Evolutionary conservation across 2,113 vertebrate species (phyloP).

Genomic region (Ciconia boyciana): DNA sequence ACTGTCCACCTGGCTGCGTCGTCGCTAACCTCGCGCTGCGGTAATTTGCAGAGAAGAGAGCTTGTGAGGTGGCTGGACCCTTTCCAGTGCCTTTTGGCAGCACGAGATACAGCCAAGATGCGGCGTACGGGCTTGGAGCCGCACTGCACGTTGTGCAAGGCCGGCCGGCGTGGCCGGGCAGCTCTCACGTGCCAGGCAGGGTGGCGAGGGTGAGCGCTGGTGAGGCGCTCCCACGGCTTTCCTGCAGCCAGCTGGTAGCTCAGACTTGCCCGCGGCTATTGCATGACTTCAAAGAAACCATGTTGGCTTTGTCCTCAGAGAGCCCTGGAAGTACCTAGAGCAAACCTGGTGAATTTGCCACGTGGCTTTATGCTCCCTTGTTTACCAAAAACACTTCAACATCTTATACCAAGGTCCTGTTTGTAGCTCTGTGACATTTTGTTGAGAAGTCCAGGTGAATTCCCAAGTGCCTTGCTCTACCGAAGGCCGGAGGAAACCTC

Average conservation of each 20-base stretch:
- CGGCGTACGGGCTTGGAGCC: accelerated
- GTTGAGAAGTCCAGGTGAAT: not conserved
- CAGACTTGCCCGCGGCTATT: not conserved
- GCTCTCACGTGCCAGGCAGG: accelerated
- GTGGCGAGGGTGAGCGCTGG: accelerated
- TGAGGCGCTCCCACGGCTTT: accelerated
- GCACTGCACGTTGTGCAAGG: accelerated
- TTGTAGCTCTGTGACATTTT: not conserved
- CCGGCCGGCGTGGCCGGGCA: not conserved
- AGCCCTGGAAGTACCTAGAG: not conserved
- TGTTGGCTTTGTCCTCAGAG: accelerated
- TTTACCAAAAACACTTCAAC: not conserved
- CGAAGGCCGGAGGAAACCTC: not conserved
- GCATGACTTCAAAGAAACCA: not conserved
- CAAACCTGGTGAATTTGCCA: not conserved
- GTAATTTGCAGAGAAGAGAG: not conserved
- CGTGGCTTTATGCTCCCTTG: not conserved
- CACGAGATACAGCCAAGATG: not conserved
- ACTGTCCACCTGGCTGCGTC: not conserved
- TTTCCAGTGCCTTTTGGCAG: not conserved
- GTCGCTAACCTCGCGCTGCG: accelerated
- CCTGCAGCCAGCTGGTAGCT: not conserved
- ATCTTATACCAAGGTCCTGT: not conserved
- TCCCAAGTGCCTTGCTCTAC: not conserved
- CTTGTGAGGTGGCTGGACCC: not conserved